Base-by-base conservation (phyloP, 2,888 invertebrate species). In the Deilephila elpenor region DNA sequence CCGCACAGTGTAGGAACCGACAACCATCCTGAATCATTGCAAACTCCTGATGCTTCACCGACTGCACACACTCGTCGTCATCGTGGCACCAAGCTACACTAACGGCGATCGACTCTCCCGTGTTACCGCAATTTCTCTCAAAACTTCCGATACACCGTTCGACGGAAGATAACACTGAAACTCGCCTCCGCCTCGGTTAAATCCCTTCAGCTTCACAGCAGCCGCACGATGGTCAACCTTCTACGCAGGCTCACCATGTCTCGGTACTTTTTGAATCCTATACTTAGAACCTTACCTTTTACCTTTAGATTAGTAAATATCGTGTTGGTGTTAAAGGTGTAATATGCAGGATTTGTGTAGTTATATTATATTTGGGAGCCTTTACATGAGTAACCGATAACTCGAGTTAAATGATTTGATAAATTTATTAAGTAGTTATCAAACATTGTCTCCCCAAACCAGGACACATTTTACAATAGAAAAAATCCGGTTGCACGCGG, bases 211-310 rank as follows among this genome's bases (percentile, higher is more conserved):
- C 92, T 89, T 89, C 91, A 92, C 89, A 87, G 92, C 93, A 90
- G 91, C 89, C 90, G 86, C 86, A 89, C 92, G 88, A 86, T 91
- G 91, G 89, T 88, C 92, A 82, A 89, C 91, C 88, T 84, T 82
- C 84, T 84, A 83, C 89, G 86, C 89, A 89, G 89, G 91, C 93
- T 90, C 93, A 93, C 89, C 93, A 92, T 89, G 87, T 92, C 88
- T 93, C 92, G 94, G 94, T 94, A 94, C 92, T 92, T 89, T 93
- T 94, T 94, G 81, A 90, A 93, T 93, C 93, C 93, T 93, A 89
- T 93, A 91, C 86, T 94, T 93, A 93, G 92, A 91, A 89, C 90
- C 91, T 91, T 93, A 88, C 89, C 91, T 90, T 83, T 80, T 88
- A 88, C 85, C 84, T 88, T 81, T 91, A 91, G 88, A 86, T 85